phyloP scores from a whole-genome alignment of 2,113 vertebrate genomes.

The Ptyas mucosa region DNA sequence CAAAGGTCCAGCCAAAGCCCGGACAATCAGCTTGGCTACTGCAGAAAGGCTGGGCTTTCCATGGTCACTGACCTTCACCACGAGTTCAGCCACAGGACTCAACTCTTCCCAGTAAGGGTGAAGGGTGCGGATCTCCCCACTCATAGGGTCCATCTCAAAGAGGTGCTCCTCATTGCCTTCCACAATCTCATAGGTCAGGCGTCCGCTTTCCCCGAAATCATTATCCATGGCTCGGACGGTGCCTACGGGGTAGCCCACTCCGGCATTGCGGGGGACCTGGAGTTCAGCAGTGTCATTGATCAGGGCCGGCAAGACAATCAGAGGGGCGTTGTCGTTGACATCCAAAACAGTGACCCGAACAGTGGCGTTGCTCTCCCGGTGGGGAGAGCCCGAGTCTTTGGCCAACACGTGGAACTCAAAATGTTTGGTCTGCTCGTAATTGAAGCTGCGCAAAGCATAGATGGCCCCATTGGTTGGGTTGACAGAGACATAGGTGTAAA shows the following conservation, averaged over 20 bases:
- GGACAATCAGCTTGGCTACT: constrained; percentile 90
- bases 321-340: constrained; percentile 96
- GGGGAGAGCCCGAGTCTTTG: constrained; percentile 92
- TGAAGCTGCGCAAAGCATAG: constrained; percentile 94
- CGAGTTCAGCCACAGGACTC: constrained; percentile 88
- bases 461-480: constrained; percentile 97
- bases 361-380: constrained; percentile 91
- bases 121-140: constrained; percentile 90
- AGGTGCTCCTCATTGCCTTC: constrained; percentile 96
- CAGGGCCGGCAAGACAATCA: constrained; percentile 88
- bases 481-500: constrained; percentile 95
- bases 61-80: constrained; percentile 93
- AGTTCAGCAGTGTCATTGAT: constrained; percentile 96
- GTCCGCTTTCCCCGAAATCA: constrained; percentile 94
- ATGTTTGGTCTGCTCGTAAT: constrained; percentile 96
- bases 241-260: constrained; percentile 91
- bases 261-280: constrained; percentile 92
- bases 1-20: constrained; percentile 86
- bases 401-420: constrained; percentile 97
- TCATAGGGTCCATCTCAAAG: constrained; percentile 92
- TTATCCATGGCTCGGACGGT: constrained; percentile 92
- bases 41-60: constrained; percentile 93
- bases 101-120: constrained; percentile 95
- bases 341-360: constrained; percentile 91
- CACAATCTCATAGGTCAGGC: constrained; percentile 94